phyloP scores from a whole-genome alignment of 2,888 invertebrate species.

The Eudemis profundana region DNA sequence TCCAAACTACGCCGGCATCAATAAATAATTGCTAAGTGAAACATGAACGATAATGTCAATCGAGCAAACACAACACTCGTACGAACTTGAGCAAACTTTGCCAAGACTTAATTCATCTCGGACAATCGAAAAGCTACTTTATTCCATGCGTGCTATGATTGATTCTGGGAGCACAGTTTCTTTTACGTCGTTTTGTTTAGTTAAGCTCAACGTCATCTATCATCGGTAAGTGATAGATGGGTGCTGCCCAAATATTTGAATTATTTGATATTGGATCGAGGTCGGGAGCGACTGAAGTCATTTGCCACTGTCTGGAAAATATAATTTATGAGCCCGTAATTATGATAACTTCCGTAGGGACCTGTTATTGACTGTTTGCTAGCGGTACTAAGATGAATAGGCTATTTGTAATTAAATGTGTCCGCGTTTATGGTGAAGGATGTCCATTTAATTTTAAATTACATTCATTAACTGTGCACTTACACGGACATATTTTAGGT shows the following conservation, averaged over 20 bases:
- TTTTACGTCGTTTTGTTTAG: conserved; percentile 44
- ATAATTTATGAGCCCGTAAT: conserved; percentile 51
- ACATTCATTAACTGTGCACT: too few species aligned
- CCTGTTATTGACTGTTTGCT: conserved; percentile 25
- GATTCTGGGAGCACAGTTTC: background rate
- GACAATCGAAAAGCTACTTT: conserved; percentile 48
- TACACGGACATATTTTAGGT: too few species aligned
- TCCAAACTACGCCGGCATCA: conserved; percentile 61
- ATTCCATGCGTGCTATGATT: background rate
- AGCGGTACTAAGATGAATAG: conserved; percentile 14
- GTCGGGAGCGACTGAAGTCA: conserved; percentile 54
- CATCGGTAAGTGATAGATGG: conserved; percentile 82
- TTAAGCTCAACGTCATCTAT: conserved; percentile 72
- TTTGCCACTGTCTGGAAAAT: conserved; percentile 54
- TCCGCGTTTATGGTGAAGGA: conserved; percentile 15
- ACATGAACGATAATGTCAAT: conserved; percentile 80
- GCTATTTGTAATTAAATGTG: conserved; percentile 12
- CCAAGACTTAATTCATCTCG: conserved; percentile 50
- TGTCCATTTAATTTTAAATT: conserved; percentile 1
- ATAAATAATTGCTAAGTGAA: conserved; percentile 80
- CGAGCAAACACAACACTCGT: conserved; percentile 73
- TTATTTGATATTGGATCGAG: conserved; percentile 72
- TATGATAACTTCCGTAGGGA: conserved; percentile 43
- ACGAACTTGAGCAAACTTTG: conserved; percentile 67
- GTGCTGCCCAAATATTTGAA: conserved; percentile 81